phyloP scores from a whole-genome alignment of 2,888 invertebrate genomes.

The Tridacna crocea region DNA sequence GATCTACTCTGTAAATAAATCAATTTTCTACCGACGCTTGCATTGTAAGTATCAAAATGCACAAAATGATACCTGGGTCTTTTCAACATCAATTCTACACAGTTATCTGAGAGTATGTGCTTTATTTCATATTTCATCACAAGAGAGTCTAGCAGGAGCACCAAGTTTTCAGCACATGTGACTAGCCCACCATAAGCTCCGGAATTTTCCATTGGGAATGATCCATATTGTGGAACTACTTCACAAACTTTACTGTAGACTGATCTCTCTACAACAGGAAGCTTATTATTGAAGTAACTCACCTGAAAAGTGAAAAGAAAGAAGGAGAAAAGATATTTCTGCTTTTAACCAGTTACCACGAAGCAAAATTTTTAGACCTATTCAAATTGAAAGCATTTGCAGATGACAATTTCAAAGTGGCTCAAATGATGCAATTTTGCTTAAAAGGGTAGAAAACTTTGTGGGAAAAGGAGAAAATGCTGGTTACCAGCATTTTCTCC shows the following conservation, averaged over 20 bases:
- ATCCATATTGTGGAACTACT: constrained; percentile 78
- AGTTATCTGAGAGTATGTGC: constrained; percentile 45
- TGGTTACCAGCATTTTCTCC: no score
- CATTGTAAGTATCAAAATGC: not conserved
- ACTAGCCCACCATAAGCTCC: constrained; percentile 79
- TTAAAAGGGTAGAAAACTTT: no score
- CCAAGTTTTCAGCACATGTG: constrained; percentile 71
- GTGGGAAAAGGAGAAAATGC: no score
- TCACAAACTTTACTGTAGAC: constrained; percentile 57
- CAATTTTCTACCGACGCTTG: no score
- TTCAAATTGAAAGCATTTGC: no score
- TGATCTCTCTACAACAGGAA: constrained; percentile 57
- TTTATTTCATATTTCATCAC: constrained; percentile 1
- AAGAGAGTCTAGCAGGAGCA: constrained; percentile 64
- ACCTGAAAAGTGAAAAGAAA: constrained; percentile 58
- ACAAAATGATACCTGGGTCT: constrained; percentile 60
- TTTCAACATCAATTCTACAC: constrained; percentile 65
- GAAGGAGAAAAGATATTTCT: not conserved
- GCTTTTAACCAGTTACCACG: no score
- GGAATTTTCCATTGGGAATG: constrained; percentile 76
- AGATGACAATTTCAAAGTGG: no score
- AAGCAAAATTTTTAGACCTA: no score
- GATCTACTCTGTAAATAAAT: no score
- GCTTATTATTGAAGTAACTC: constrained; percentile 74
- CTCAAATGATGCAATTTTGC: no score